Evolutionary conservation across 2,113 vertebrate species (phyloP).

Genomic region (Nerophis ophidion): DNA sequence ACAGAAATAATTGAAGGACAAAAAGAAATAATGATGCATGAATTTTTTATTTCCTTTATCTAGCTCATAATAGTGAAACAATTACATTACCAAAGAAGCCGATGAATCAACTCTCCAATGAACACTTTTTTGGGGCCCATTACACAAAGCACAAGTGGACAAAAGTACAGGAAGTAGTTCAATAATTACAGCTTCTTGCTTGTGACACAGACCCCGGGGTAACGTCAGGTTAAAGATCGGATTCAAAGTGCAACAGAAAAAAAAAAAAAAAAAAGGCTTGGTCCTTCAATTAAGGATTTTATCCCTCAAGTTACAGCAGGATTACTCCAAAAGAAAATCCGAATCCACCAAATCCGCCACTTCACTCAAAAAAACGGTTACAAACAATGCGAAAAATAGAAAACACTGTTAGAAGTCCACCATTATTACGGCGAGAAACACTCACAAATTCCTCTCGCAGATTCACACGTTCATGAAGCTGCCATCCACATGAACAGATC

Average conservation of each 20-base stretch:
- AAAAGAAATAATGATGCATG: too few relatives aligned
- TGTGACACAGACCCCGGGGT: conserved; percentile 27
- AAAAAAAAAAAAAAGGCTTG: conserved; percentile 50
- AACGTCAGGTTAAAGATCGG: conserved; percentile 34
- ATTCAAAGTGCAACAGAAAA: conserved; percentile 33
- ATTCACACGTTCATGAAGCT: conserved; percentile 24
- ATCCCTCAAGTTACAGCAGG: conserved; percentile 44
- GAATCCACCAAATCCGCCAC: conserved; percentile 37
- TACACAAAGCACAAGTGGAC: conserved; percentile 21
- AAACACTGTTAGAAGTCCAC: conserved; percentile 49
- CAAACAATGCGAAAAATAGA: conserved; percentile 33
- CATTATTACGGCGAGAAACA: conserved; percentile 41
- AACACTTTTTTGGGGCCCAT: conserved; percentile 38
- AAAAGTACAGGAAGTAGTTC: background rate
- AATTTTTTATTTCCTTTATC: too few relatives aligned
- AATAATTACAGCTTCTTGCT: background rate
- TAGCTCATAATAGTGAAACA: too few relatives aligned
- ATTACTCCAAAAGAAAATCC: conserved; percentile 37
- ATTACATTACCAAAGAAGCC: conserved; percentile 37
- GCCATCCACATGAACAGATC: conserved; percentile 30
- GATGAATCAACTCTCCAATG: conserved; percentile 55
- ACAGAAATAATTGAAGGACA: too few relatives aligned
- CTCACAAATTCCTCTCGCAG: conserved; percentile 34
- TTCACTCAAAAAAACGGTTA: conserved; percentile 37
- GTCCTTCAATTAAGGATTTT: conserved; percentile 47